Base-by-base conservation (phyloP, 2,113 vertebrate genomes). In the Sturnira hondurensis region DNA sequence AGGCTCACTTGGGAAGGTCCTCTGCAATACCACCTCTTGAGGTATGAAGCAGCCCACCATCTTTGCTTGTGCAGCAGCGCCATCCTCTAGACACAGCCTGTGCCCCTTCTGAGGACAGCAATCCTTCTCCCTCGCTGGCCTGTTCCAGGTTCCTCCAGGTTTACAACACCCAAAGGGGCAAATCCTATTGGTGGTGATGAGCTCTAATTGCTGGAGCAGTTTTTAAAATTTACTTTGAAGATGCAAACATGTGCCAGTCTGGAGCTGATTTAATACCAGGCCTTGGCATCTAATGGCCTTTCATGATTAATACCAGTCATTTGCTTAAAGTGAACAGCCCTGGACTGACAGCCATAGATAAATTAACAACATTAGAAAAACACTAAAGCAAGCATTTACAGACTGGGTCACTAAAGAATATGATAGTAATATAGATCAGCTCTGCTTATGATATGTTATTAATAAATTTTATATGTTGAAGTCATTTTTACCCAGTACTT, bases 331-430 rank as follows among this genome's bases (percentile, higher is more conserved):
- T 98, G 98, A 97, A 98, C 97, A 98, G 97, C 94, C 97, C 97
- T 84, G 45, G 94, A 97, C 96, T 98, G 98, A 98, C 98, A 98
- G 98, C 98, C 97, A 95, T 94, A 98, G 98, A 98, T 98, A 98
- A 98, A 98, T 99, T 98, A 98, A 97, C 98, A 98, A 98, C 98
- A 98, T 98, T 97, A 97, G 97, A 97, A 98, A 98, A 98, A 98
- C 97, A 98, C 97, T 97, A 98, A 98, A 98, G 98, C 98, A 98
- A 98, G 98, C 97, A 97, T 98, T 98, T 98, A 98, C 91, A 96
- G 96, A 98, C 97, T 96, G 95, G 94, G 93, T 97, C 94, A 63
- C 91, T 74, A 93, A 43, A 96, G 98, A 95, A 80, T 96, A 96
- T 91, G 97, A 98, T 94, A 77, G 93, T 41, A 84, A 95, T 86